Evolutionary conservation across 2,113 vertebrate species (phyloP).

Genomic region (Perccottus glenii): DNA sequence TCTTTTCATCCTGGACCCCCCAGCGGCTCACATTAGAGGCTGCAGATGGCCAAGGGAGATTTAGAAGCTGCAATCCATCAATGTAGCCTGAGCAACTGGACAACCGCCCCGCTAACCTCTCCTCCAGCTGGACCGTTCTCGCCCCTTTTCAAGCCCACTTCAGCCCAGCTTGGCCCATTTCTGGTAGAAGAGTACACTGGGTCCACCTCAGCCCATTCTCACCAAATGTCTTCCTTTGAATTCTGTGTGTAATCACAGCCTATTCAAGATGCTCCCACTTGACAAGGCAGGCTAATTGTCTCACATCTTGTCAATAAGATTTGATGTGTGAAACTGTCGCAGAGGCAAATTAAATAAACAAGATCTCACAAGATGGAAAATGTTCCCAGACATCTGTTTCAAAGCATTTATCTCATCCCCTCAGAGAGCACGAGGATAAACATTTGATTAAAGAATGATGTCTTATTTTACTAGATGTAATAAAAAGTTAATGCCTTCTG

Average conservation of each 20-base stretch:
- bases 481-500: constrained; percentile 28
- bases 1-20: constrained; percentile 69
- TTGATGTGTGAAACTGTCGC: not conserved
- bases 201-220: constrained; percentile 3
- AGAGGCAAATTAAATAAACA: constrained; percentile 21
- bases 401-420: constrained; percentile 26
- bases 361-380: constrained; percentile 28
- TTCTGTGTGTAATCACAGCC: constrained; percentile 37
- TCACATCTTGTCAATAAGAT: constrained; percentile 1
- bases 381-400: constrained; percentile 44
- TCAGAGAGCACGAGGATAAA: constrained; percentile 26
- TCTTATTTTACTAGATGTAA: constrained; percentile 36
- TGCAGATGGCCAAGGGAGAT: constrained; percentile 77
- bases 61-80: constrained; percentile 75
- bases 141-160: constrained; percentile 21
- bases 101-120: constrained; percentile 52
- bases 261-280: constrained; percentile 10
- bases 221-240: constrained; percentile 15
- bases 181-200: constrained; percentile 26
- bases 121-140: constrained; percentile 53
- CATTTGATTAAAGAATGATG: constrained; percentile 27
- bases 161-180: constrained; percentile 50
- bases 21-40: constrained; percentile 74
- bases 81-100: constrained; percentile 64
- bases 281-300: constrained; percentile 17